Evolutionary conservation across 2,888 invertebrate genomes (phyloP), one percentile per base, ranked within the genome.

Genomic region (Lepidochrysops patricia): DNA sequence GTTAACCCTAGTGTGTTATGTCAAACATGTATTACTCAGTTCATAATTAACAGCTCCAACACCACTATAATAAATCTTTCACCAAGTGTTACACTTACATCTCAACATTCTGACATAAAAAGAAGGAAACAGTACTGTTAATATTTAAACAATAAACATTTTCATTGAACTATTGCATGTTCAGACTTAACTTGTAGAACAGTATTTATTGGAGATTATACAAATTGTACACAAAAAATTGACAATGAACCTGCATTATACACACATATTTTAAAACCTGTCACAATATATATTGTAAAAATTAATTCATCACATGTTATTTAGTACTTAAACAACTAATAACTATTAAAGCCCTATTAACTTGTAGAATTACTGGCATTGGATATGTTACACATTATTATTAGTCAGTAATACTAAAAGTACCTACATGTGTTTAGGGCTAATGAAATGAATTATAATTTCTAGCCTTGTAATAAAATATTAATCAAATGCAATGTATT

Each of bases 401-500:
- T 3, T 23, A 23, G 9, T 43, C 43, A 43, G 43, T 43, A 43
- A 43, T 43, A 12, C 43, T 43, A 23, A 43, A 43, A 43, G 43
- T 43, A 19, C 19, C 43, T 43, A 7, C 19, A 23, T 43, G 43
- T 1, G 19, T 43, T 9, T 19, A 19, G 9, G 19, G 43, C 37
- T 3, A 19, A n/a, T 50, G 13, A 26, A 50, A 50, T 50, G 27
- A 54, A 32, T 54, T 54, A 54, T 54, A 54, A 29, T 54, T 54
- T 54, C 54, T 54, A 54, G 54, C 54, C 54, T 54, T 54, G 27
- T 54, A 54, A 54, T 54, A 54, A 54, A 54, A 54, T 54, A 54
- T 54, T 54, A 54, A 54, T 54, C 54, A 54, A 19, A 54, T n/a
- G 32, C 19, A 54, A 54, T 19, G 15, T 54, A 54, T 54, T 29